A percentile compares a stretch with the other conserved stretches of the same genome.
phyloP scores from a whole-genome alignment of 2,888 invertebrate genomes.

The Theretra japonica region DNA sequence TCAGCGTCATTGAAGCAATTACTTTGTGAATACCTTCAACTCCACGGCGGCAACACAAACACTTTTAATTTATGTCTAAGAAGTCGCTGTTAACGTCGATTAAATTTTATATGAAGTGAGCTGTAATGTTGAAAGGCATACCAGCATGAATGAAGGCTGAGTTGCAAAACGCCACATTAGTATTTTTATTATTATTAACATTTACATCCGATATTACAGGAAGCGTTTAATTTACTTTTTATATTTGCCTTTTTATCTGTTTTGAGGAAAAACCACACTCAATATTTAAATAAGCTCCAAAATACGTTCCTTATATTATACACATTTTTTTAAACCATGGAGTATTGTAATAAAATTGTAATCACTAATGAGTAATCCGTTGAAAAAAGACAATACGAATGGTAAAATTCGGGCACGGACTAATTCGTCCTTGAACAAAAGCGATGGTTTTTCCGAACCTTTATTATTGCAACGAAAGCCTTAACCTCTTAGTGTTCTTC shows the following conservation, averaged over 20 bases:
- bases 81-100: constrained; percentile 11
- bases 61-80: constrained; percentile 18
- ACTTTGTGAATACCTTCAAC: neutral
- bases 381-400: too few species aligned
- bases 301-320: neutral
- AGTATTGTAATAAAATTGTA: too few species aligned
- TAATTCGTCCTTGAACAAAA: neutral
- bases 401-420: neutral
- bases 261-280: neutral
- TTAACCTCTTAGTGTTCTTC: constrained; percentile 13
- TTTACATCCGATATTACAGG: constrained; percentile 9
- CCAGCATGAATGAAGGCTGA: constrained; percentile 43
- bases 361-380: too few species aligned
- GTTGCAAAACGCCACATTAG: constrained; percentile 38
- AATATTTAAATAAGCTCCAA: neutral
- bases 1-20: neutral
- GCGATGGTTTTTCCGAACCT: neutral
- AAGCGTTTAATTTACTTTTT: neutral
- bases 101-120: constrained; percentile 28
- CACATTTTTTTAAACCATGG: too few species aligned
- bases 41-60: neutral
- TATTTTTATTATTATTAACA: constrained; percentile 27
- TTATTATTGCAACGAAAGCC: neutral
- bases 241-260: neutral
- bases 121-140: constrained; percentile 39